These are phyloP conservation scores for Cryptus armator DNA, from an alignment of 2,888 invertebrate genomes.

Conservation along the genomic window DNA sequence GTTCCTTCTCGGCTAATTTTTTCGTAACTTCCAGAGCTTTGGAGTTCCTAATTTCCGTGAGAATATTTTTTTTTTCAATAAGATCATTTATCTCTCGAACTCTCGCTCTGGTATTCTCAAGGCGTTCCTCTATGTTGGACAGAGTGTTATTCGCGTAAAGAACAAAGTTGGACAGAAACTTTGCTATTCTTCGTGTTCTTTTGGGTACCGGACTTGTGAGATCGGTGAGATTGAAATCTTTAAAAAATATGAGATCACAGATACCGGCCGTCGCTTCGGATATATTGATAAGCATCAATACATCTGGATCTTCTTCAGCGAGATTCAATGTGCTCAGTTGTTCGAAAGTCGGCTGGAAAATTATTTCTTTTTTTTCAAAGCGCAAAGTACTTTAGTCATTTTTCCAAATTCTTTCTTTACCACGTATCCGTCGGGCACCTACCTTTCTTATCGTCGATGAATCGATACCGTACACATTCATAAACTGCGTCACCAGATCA, in stretches of 20 bases:
- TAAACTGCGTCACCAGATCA: constrained; percentile 72
- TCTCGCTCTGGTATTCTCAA: constrained; percentile 47
- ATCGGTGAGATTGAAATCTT: constrained; percentile 75
- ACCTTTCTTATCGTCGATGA: constrained; percentile 71
- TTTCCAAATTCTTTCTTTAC: neutral
- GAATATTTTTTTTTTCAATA: constrained; percentile 54
- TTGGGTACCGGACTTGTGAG: constrained; percentile 77
- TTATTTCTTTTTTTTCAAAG: neutral
- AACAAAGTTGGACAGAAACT: constrained; percentile 76
- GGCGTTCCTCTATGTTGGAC: constrained; percentile 62
- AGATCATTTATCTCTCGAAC: constrained; percentile 63
- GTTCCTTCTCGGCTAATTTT: constrained; percentile 68
- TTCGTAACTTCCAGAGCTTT: constrained; percentile 67
- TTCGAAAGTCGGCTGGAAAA: constrained; percentile 71
- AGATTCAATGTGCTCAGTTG: constrained; percentile 65
- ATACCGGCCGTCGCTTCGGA: constrained; percentile 70
- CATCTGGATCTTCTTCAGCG: constrained; percentile 67
- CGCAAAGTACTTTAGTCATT: neutral
- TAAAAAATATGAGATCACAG: constrained; percentile 72
- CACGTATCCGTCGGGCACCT: constrained; percentile 10
- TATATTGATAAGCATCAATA: constrained; percentile 75
- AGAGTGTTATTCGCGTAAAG: constrained; percentile 72
- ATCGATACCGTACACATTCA: constrained; percentile 73
- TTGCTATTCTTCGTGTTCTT: constrained; percentile 72
- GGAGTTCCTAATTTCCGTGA: constrained; percentile 63